A percentile compares a stretch with the other conserved stretches of the same genome.
phyloP scores from a whole-genome alignment of 1,140 invertebrate species.

The Andricus grossulariae region DNA sequence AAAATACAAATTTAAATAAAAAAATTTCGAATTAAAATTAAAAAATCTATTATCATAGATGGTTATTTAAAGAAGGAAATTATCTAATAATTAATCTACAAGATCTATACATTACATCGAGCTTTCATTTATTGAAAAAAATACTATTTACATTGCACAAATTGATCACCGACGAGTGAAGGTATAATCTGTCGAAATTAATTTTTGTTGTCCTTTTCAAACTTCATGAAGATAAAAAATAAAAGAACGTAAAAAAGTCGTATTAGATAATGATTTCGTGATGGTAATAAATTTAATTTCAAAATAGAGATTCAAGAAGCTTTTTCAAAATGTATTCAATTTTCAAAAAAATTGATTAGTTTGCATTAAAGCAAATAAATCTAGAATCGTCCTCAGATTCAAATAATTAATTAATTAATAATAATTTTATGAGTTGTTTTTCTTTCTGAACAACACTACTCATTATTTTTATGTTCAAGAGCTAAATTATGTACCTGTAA shows the following conservation, averaged over 20 bases:
- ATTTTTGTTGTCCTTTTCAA: conserved; percentile 13
- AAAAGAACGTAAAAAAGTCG: not conserved
- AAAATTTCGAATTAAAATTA: no score
- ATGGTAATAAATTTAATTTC: not conserved
- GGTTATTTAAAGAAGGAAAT: not conserved
- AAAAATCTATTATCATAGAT: no score
- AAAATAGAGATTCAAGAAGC: not conserved
- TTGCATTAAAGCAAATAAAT: no score
- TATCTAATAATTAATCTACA: not conserved
- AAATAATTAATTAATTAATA: not conserved
- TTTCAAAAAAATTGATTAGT: no score
- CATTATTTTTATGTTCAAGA: not conserved
- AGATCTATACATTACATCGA: conserved; percentile 49
- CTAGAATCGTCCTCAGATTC: no score
- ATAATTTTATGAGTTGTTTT: not conserved
- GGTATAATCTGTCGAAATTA: conserved; percentile 31
- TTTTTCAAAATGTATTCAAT: no score
- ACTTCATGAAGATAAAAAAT: conserved; percentile 15
- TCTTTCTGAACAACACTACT: not conserved
- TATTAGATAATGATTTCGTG: not conserved
- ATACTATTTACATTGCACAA: conserved; percentile 73
- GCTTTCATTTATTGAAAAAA: conserved; percentile 67
- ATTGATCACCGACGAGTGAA: conserved; percentile 59
- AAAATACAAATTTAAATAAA: no score
- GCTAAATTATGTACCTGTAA: conserved; percentile 22